These are phyloP conservation scores for Ginglymostoma cirratum DNA, from an alignment of 2,113 vertebrate species.

Conservation along the genomic window DNA sequence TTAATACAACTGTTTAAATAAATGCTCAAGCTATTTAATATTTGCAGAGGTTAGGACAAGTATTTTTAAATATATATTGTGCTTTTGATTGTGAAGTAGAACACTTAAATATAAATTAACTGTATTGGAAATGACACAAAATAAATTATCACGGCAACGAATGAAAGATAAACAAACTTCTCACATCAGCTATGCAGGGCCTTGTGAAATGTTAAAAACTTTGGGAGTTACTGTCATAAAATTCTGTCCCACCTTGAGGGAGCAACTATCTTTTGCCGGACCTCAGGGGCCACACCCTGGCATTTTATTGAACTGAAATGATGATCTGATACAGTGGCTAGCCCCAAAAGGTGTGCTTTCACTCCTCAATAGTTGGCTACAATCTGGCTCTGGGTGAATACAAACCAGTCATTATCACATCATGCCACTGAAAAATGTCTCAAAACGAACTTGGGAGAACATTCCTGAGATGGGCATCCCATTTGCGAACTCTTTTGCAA, in stretches of 20 bases:
- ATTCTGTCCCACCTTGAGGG: background rate
- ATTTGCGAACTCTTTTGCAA: background rate
- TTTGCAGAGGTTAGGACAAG: background rate
- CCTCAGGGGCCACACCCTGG: background rate
- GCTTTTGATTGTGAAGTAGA: background rate
- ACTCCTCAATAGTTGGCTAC: background rate
- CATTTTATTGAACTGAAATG: background rate
- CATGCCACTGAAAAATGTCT: background rate
- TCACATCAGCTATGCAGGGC: background rate
- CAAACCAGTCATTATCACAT: background rate
- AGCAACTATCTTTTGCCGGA: background rate
- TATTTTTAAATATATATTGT: background rate
- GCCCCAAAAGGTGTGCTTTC: background rate
- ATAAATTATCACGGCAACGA: background rate
- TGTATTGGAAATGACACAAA: background rate
- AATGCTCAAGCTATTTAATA: background rate
- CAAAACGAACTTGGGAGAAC: background rate
- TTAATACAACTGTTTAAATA: background rate
- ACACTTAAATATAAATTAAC: slow-evolving; percentile 9
- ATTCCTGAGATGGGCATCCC: background rate
- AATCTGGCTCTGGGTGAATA: background rate
- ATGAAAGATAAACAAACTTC: background rate
- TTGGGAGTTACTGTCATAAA: background rate
- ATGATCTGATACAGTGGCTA: background rate
- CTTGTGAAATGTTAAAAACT: background rate